Evolutionary conservation across 1,140 invertebrate species (phyloP), one percentile per base, ranked within the genome.

Genomic region (Hesperophylax magnus): DNA sequence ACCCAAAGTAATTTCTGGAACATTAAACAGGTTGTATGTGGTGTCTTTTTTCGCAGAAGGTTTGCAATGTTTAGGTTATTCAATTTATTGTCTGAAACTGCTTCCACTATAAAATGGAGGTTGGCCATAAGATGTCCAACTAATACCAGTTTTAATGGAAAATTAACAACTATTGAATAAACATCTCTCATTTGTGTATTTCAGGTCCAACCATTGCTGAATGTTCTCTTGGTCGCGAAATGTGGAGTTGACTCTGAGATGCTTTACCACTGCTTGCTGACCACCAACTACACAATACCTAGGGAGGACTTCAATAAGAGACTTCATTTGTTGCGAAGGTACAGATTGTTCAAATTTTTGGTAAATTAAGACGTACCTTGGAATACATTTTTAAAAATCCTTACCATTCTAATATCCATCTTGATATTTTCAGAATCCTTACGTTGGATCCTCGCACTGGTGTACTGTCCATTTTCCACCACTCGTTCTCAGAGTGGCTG

Each of bases 401-500:
- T 4, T 39, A 9, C 6, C 11, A 47, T 47, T 47, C 9, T 14
- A 47, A 47, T 47, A 14, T 47, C 39, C 11, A 47, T 47, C 39
- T 14, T 39, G 7, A 39, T 5, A 39, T 92, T 4, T 58, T 89
- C 92, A 78, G 93, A 89, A 88, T 92, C 52, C 84, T 92, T 22
- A 89, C 89, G 52, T 88, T 89, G 85, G 91, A 92, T 82, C 85
- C 87, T 0, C 86, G 87, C 3, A 88, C 92, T 8, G 93, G 93
- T 1, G 93, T 93, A 27, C 89, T 97, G 76, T 93, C 94, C 83
- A 90, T 97, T 3, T 97, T 97, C 87, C 97, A 98, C 87, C 95
- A 96, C 86, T 98, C 96, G 79, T 98, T 98, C 87, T 94, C 97
- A 9, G 96, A 97, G 85, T 99, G 97, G 97, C 88, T 99, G 58